Conservation (phyloP, 2,888 invertebrate genomes). For the Papilio demoleus region DNA sequence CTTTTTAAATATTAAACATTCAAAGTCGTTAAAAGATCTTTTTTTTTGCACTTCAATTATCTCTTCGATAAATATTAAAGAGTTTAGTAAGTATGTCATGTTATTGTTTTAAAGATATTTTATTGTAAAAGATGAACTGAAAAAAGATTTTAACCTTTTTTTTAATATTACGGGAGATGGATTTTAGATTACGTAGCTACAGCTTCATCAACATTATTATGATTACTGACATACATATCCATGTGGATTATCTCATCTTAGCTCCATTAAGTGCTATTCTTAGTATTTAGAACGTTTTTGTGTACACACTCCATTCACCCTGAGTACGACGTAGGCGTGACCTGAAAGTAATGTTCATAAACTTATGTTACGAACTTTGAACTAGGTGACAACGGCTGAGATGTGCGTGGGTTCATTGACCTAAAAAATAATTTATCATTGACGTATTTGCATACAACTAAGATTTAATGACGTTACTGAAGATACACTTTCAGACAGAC, state of each 20-base stretch:
- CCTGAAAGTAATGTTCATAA: conserved; percentile 19
- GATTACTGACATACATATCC: neutral
- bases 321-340: conserved; percentile 21
- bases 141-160: too few relatives aligned
- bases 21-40: neutral
- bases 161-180: neutral
- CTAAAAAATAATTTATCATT: neutral
- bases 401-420: conserved; percentile 1
- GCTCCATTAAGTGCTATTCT: conserved; percentile 11
- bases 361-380: conserved; percentile 3
- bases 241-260: conserved; percentile 1
- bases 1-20: neutral
- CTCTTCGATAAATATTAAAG: neutral
- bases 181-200: neutral
- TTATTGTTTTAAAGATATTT: neutral
- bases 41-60: neutral
- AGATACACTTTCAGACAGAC: too few relatives aligned
- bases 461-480: too few relatives aligned
- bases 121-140: too few relatives aligned
- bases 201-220: neutral
- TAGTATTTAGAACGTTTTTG: conserved; percentile 16
- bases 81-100: neutral
- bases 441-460: conserved; percentile 6
- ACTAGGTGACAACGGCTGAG: conserved; percentile 13
- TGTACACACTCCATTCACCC: conserved; percentile 22